A percentile compares a stretch with the other conserved stretches of the same genome.
Conservation (phyloP, 2,888 invertebrate genomes). For the Microplitis manilae region DNA sequence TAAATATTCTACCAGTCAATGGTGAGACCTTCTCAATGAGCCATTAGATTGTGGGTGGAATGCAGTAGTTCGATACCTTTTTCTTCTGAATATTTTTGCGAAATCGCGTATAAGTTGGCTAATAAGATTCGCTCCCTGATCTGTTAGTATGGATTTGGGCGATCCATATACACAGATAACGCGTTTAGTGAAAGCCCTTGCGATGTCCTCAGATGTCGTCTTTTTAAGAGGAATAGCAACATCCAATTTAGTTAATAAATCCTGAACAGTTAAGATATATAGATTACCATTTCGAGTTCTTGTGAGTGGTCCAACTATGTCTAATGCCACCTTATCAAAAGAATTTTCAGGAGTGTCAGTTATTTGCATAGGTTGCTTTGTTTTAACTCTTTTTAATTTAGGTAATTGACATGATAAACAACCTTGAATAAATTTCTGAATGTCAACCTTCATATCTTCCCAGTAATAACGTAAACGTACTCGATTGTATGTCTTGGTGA, state of each 20-base stretch:
- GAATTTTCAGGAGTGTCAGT: constrained; percentile 45
- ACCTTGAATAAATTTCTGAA: not conserved
- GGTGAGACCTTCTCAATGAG: no score
- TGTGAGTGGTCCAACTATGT: constrained; percentile 49
- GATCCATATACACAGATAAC: no score
- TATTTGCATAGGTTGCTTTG: constrained; percentile 42
- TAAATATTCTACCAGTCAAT: no score
- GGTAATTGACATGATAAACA: constrained; percentile 43
- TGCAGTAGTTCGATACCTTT: no score
- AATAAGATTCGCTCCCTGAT: no score
- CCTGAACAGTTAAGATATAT: constrained; percentile 44
- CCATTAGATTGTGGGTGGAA: no score
- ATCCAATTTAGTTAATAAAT: constrained; percentile 4
- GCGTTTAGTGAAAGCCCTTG: not conserved
- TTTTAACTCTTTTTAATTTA: constrained; percentile 43
- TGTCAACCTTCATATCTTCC: no score
- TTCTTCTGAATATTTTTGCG: no score
- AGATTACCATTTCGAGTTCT: constrained; percentile 43
- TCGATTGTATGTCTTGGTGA: constrained; percentile 32
- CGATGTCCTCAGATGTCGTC: not conserved
- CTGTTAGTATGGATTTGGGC: no score
- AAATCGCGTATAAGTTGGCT: no score
- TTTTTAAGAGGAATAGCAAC: not conserved
- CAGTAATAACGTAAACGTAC: no score
- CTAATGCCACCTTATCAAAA: constrained; percentile 47